These are phyloP conservation scores for Columba livia DNA, from an alignment of 2,113 vertebrate genomes.

Conservation along the genomic window DNA sequence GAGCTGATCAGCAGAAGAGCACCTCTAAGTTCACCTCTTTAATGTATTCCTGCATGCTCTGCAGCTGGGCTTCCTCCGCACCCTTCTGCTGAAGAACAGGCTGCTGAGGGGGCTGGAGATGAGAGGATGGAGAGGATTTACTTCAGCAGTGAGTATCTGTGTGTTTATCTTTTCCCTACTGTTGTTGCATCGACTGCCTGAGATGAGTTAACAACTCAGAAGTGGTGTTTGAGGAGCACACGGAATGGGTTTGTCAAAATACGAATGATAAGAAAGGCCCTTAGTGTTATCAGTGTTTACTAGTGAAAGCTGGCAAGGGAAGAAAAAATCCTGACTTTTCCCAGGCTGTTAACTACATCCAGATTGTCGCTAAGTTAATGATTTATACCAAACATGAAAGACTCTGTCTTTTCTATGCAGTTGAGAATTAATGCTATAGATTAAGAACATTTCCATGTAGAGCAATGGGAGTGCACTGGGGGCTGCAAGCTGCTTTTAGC, in stretches of 20 bases:
- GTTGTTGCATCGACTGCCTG: not conserved
- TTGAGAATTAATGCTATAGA: not conserved
- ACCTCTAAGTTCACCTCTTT: not conserved
- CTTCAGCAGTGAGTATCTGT: not conserved
- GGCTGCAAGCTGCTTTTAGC: not conserved
- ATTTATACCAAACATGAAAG: not conserved
- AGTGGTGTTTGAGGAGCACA: not conserved
- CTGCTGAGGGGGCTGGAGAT: not conserved
- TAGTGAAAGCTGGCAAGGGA: not conserved
- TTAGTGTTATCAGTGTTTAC: not conserved
- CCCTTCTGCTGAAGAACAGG: not conserved
- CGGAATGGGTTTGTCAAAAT: conserved; percentile 14
- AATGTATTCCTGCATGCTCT: not conserved
- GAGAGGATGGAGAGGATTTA: not conserved
- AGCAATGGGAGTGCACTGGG: not conserved
- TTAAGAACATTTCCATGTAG: not conserved
- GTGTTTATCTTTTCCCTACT: not conserved
- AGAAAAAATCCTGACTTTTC: not conserved
- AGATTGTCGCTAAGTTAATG: not conserved
- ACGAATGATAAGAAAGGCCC: not conserved
- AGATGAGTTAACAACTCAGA: not conserved
- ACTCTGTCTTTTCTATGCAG: not conserved
- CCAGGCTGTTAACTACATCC: not conserved
- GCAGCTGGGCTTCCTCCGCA: not conserved
- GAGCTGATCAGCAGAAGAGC: not conserved